Percentiles rank a stretch among this genome's conserved stretches.
phyloP scores from a whole-genome alignment of 2,113 vertebrate genomes.

The Pseudorhombus dupliciocellatus region DNA sequence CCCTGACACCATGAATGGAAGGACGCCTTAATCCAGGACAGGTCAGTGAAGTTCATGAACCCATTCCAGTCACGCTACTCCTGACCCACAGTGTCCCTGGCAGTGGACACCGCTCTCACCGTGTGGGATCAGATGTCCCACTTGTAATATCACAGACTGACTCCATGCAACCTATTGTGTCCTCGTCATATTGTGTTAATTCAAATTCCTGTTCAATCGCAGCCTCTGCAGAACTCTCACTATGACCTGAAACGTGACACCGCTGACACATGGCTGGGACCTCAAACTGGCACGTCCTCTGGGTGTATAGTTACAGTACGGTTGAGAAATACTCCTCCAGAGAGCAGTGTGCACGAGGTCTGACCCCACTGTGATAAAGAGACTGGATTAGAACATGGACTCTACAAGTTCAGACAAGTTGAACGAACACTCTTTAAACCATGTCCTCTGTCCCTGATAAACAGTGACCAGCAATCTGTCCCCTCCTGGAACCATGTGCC shows the following conservation, averaged over 20 bases:
- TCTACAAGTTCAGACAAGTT: neutral
- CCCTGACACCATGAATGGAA: constrained; percentile 8
- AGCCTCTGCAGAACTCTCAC: neutral
- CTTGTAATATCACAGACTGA: constrained; percentile 3
- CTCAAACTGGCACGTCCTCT: constrained; percentile 9
- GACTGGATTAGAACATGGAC: neutral
- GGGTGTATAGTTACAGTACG: neutral
- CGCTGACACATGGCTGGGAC: constrained; percentile 26
- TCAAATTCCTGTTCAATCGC: neutral
- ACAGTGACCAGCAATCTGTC: neutral
- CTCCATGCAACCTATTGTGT: neutral
- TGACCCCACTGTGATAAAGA: neutral
- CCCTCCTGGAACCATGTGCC: neutral
- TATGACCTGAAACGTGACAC: constrained; percentile 26
- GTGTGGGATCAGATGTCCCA: neutral
- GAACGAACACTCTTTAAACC: neutral
- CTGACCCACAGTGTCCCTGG: constrained; percentile 18
- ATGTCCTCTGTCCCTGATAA: neutral
- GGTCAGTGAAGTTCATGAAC: neutral
- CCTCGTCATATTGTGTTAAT: neutral
- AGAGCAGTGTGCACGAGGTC: neutral
- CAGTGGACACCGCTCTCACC: neutral
- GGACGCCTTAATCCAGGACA: neutral
- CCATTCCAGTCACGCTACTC: neutral
- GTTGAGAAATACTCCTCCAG: neutral